These are phyloP conservation scores for Fregetta grallaria DNA, from an alignment of 2,113 vertebrate species.

Conservation along the genomic window DNA sequence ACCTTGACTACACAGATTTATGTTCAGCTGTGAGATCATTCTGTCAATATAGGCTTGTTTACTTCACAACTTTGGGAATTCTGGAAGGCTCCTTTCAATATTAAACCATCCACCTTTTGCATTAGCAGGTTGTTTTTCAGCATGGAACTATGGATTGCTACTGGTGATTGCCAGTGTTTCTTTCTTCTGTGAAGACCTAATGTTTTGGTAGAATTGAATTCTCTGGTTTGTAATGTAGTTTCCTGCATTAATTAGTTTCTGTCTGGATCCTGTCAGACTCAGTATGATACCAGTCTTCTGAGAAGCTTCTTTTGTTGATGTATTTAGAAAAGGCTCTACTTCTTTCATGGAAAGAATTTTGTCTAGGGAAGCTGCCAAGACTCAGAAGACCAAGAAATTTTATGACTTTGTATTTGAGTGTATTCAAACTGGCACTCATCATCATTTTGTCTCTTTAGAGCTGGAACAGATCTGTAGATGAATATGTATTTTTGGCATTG, in stretches of 20 bases:
- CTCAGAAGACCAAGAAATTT: background rate
- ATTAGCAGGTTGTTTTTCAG: background rate
- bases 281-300: background rate
- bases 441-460: slow-evolving; percentile 1
- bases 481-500: background rate
- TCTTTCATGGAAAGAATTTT: background rate
- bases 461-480: background rate
- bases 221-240: background rate
- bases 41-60: background rate
- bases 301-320: slow-evolving; percentile 7
- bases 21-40: background rate
- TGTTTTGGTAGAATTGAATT: background rate
- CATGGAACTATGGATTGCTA: background rate
- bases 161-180: background rate
- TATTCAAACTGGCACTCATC: background rate
- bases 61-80: background rate
- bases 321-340: background rate
- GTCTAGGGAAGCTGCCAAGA: background rate
- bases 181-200: background rate
- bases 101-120: background rate
- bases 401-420: background rate
- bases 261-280: background rate
- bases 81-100: background rate
- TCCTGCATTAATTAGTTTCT: background rate
- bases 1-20: background rate